phyloP scores from a whole-genome alignment of 2,113 vertebrate genomes.

The Chaetops frenatus region DNA sequence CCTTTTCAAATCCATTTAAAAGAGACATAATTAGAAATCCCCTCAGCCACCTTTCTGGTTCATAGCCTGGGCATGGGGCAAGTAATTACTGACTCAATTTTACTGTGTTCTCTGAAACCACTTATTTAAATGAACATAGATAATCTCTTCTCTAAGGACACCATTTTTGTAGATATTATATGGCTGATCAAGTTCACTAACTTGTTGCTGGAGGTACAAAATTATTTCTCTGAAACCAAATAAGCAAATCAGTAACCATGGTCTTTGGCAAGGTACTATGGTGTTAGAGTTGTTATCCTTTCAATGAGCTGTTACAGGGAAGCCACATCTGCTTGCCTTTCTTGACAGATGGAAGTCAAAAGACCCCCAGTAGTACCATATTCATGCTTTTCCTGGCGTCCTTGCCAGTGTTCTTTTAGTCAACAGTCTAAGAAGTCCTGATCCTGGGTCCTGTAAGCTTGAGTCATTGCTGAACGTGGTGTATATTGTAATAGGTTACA shows the following conservation, averaged over 20 bases:
- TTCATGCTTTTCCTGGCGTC: not conserved
- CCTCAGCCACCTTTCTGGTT: not conserved
- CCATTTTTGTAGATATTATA: not conserved
- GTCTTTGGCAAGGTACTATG: not conserved
- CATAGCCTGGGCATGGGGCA: not conserved
- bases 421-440: not conserved
- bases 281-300: not conserved
- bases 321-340: slow-evolving; percentile 28
- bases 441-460: not conserved
- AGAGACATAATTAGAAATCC: not conserved
- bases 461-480: not conserved
- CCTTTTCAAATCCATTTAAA: not conserved
- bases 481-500: not conserved
- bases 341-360: slow-evolving; percentile 50
- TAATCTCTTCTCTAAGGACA: not conserved
- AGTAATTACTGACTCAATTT: slow-evolving; percentile 17
- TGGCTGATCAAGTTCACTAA: not conserved
- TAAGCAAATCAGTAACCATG: not conserved
- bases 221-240: not conserved
- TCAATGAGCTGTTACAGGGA: slow-evolving; percentile 19
- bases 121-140: not conserved
- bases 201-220: not conserved
- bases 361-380: not conserved
- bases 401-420: not conserved
- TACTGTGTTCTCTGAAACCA: not conserved